phyloP scores from a whole-genome alignment of 1,140 invertebrate genomes.

The Cyclargus thomasi region DNA sequence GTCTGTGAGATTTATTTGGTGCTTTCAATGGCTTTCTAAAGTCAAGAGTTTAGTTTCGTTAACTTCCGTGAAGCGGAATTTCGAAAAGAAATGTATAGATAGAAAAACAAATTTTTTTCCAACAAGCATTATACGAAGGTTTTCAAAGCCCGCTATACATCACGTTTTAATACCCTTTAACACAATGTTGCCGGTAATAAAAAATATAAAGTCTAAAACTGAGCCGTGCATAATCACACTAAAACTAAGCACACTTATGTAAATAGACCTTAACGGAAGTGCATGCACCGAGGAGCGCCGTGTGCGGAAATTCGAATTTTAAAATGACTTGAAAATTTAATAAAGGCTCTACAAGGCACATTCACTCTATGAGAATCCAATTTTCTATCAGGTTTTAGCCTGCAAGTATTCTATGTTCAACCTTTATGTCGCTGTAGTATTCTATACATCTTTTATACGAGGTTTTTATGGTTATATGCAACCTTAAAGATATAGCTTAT shows the following conservation, averaged over 20 bases:
- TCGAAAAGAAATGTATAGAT: too few relatives aligned
- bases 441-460: too few relatives aligned
- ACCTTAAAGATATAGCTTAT: background rate
- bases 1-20: slow-evolving; percentile 7
- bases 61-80: too few relatives aligned
- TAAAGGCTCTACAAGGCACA: slow-evolving; percentile 12
- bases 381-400: slow-evolving; percentile 14
- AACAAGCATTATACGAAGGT: too few relatives aligned
- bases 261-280: slow-evolving; percentile 1
- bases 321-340: slow-evolving; percentile 16
- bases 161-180: background rate
- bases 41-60: too few relatives aligned
- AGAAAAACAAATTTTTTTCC: too few relatives aligned
- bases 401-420: slow-evolving; percentile 5
- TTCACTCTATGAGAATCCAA: slow-evolving; percentile 14
- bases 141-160: background rate
- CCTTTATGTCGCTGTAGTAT: too few relatives aligned
- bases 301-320: slow-evolving; percentile 9
- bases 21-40: background rate
- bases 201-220: background rate
- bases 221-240: background rate
- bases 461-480: background rate
- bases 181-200: background rate
- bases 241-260: background rate
- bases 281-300: slow-evolving; percentile 1